These are phyloP conservation scores for Meteorus sp. DNA, from an alignment of 1,140 invertebrate species.

Conservation along the genomic window DNA sequence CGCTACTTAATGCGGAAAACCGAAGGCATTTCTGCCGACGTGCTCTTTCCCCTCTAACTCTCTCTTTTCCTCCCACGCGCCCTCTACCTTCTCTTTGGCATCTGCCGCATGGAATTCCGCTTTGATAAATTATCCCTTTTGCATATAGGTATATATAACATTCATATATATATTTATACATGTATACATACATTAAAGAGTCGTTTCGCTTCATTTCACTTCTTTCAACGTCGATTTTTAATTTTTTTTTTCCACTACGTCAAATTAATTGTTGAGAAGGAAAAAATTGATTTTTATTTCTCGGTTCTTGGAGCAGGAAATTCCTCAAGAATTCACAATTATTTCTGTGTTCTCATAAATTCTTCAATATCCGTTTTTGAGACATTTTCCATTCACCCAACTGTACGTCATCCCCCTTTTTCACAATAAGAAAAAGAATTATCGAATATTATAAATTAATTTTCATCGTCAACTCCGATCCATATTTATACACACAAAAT, in stretches of 20 bases:
- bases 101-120: slow-evolving; percentile 1
- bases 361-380: too few species aligned
- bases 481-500: too few species aligned
- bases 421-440: too few species aligned
- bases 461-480: too few species aligned
- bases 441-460: too few species aligned
- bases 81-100: slow-evolving; percentile 19
- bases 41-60: slow-evolving; percentile 12
- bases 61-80: slow-evolving; percentile 4
- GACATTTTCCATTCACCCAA: too few species aligned
- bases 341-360: too few species aligned
- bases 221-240: slow-evolving; percentile 10
- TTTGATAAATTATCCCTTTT: slow-evolving; percentile 18
- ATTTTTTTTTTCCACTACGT: neutral
- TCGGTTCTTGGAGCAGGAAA: too few species aligned
- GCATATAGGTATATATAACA: neutral
- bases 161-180: neutral
- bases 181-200: neutral
- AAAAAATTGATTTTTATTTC: too few species aligned
- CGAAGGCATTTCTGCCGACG: slow-evolving; percentile 27
- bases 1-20: slow-evolving; percentile 45
- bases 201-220: slow-evolving; percentile 14
- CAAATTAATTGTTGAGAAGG: too few species aligned
- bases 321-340: too few species aligned
- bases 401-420: too few species aligned